phyloP scores from a whole-genome alignment of 2,797 vertebrate genomes.

The Sebastes steindachneri region DNA sequence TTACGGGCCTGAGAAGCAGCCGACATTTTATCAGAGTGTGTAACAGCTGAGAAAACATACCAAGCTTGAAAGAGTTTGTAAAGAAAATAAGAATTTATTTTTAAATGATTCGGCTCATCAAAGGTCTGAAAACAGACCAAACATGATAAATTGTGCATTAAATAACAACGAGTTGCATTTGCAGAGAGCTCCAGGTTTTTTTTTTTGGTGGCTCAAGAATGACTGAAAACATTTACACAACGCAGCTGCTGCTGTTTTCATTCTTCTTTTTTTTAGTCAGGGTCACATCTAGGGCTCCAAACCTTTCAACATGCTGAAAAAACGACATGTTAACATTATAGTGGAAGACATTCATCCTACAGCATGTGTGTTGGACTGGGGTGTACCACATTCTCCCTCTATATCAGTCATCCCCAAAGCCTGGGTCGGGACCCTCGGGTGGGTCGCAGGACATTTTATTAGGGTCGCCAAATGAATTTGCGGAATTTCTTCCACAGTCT shows the following conservation, averaged over 20 bases:
- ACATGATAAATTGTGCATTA: slow-evolving; percentile 50
- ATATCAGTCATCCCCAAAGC: neutral
- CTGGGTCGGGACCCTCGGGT: no score
- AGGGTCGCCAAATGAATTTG: no score
- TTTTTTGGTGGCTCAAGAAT: slow-evolving; percentile 34
- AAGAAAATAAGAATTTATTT: slow-evolving; percentile 59
- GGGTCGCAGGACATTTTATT: no score
- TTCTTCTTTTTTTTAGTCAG: slow-evolving; percentile 3
- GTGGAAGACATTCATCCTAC: neutral
- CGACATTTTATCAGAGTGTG: slow-evolving; percentile 36
- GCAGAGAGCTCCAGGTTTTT: neutral
- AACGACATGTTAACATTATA: slow-evolving; percentile 24
- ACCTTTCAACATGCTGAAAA: slow-evolving; percentile 52
- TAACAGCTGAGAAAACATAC: slow-evolving; percentile 71
- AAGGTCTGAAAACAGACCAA: slow-evolving; percentile 43
- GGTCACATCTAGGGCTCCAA: slow-evolving; percentile 59
- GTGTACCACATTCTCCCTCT: neutral
- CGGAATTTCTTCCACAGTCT: no score
- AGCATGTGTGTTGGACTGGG: neutral
- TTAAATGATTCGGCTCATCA: slow-evolving; percentile 30
- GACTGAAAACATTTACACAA: slow-evolving; percentile 73
- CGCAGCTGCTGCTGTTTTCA: slow-evolving; percentile 63
- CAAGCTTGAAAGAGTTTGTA: slow-evolving; percentile 35
- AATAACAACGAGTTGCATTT: slow-evolving; percentile 44
- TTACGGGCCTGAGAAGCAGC: slow-evolving; percentile 51